These are phyloP conservation scores for Odontocerum albicorne DNA, from an alignment of 2,888 invertebrate species.

Conservation along the genomic window DNA sequence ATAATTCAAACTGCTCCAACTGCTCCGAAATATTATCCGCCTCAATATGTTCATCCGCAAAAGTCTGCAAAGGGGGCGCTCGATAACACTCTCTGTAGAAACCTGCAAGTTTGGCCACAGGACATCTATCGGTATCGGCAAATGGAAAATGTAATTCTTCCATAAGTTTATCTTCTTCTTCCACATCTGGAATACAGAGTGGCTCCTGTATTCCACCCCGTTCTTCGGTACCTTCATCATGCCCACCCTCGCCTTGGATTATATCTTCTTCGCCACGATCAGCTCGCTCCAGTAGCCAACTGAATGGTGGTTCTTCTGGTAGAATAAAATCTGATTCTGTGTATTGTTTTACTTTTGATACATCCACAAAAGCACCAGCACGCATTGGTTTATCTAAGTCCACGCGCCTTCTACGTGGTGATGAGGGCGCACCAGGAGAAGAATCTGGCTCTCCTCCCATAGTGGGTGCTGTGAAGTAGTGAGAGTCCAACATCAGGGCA, in stretches of 20 bases:
- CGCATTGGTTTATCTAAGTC: conserved; percentile 74
- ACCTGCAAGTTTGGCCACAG: conserved; percentile 48
- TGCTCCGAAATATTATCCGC: conserved; percentile 47
- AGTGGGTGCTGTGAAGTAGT: conserved; percentile 80
- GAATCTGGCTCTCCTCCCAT: conserved; percentile 54
- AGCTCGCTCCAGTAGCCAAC: conserved; percentile 46
- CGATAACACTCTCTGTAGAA: conserved; percentile 50
- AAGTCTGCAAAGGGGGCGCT: conserved; percentile 43
- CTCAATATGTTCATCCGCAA: conserved; percentile 27
- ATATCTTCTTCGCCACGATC: neutral
- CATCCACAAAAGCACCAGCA: conserved; percentile 76
- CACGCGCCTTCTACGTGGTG: conserved; percentile 52
- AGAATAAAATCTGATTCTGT: conserved; percentile 58
- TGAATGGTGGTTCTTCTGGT: conserved; percentile 68
- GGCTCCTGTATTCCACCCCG: conserved; percentile 5
- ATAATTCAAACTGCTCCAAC: conserved; percentile 49
- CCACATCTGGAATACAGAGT: neutral
- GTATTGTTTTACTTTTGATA: conserved; percentile 60
- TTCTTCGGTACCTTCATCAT: conserved; percentile 2
- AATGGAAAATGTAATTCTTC: conserved; percentile 51
- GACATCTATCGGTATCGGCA: conserved; percentile 45
- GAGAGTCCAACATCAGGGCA: conserved; percentile 85
- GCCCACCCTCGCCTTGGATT: neutral
- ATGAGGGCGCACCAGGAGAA: neutral
- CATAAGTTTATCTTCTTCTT: conserved; percentile 46